Evolutionary conservation across 2,888 invertebrate genomes (phyloP), one percentile per base, ranked within the genome.

Genomic region (Onchidella celtica): DNA sequence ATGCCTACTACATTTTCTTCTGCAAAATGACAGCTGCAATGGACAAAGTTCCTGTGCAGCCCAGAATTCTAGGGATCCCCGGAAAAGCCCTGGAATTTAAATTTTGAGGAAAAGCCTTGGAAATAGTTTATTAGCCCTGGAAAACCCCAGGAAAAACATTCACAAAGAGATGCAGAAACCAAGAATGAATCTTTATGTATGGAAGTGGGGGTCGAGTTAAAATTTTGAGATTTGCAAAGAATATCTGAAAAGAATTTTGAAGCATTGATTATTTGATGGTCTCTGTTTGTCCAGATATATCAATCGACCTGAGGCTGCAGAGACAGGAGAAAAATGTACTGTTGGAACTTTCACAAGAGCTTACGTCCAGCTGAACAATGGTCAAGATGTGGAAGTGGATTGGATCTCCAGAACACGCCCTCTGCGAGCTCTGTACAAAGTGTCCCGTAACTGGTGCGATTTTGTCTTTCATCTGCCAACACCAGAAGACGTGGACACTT

Each of bases 381-480:
- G 85, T 14, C 87, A 86, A 24, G 87, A 88, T 24, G 77, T 88
- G 3, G 87, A 88, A 11, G 84, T 88, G 6, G 84, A 87, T 57
- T 91, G 91, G 91, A 83, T 83, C 4, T 85, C 88, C 34, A 88
- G 88, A 75, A 85, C 87, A n/a, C 85, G 90, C 14, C 78, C 84
- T 1, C 78, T 91, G 11, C 75, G 87, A 36, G 88, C 90, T 2
- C 66, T 90, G 21, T 93, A 91, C 85, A 87, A 86, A 59, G 90
- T 92, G 0, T 92, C 92, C 0, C 86, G 84, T 24, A 78, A 73
- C 63, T 93, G 93, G 93, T 89, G 92, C 1, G 90, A 92, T 82
- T 93, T 93, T 81, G 86, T 87, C 32, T 92, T 93, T 83, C 91
- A 90, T 83, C 85, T 90, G 40, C 93, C 93, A 1, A 92, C 91